Evolutionary conservation across 2,113 vertebrate species (phyloP).

Genomic region (Excalfactoria chinensis): DNA sequence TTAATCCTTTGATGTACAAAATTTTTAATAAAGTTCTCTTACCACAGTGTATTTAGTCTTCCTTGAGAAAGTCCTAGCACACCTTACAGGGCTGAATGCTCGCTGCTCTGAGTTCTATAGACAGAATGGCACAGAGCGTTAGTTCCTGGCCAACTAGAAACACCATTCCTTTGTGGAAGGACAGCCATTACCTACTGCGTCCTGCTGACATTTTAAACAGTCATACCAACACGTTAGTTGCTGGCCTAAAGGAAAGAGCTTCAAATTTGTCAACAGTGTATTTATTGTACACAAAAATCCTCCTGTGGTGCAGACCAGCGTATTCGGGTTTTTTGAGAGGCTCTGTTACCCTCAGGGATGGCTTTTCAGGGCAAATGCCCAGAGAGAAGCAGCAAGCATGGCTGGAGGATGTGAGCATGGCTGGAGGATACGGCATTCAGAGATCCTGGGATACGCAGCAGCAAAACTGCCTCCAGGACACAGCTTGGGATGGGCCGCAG

Average conservation of each 20-base stretch:
- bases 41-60: slow-evolving; percentile 7
- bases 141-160: not conserved
- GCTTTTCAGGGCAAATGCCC: not conserved
- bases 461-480: not conserved
- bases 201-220: not conserved
- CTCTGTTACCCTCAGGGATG: not conserved
- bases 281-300: not conserved
- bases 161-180: not conserved
- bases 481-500: not conserved
- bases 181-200: not conserved
- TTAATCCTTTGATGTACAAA: slow-evolving; percentile 76
- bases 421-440: not conserved
- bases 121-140: not conserved
- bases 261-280: too few relatives aligned
- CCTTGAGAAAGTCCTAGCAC: not conserved
- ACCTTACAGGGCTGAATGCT: not conserved
- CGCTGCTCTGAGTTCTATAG: not conserved
- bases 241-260: not conserved
- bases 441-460: not conserved
- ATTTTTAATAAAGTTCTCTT: slow-evolving; percentile 79
- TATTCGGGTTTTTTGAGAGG: not conserved
- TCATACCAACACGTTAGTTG: not conserved
- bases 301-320: not conserved
- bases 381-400: not conserved
- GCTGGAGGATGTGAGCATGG: not conserved